Conservation (phyloP, 2,797 vertebrate species). For the Brachyalestes nurse region DNA sequence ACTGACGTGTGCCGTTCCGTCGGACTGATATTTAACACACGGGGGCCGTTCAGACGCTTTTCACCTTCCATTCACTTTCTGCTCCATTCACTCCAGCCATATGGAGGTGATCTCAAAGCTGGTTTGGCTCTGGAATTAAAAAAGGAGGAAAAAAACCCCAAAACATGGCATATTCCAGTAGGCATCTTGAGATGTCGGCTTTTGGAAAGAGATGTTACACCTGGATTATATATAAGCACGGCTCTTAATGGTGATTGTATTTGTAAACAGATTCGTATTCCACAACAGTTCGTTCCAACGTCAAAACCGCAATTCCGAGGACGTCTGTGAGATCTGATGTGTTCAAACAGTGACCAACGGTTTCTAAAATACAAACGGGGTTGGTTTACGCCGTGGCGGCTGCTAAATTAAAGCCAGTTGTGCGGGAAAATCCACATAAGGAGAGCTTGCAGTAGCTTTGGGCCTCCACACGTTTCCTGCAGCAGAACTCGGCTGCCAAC, state of each 20-base stretch:
- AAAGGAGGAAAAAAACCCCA: neutral
- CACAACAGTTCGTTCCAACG: constrained; percentile 11
- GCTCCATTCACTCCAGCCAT: constrained; percentile 12
- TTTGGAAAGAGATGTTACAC: constrained; percentile 19
- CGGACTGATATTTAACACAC: neutral
- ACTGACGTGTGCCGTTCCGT: constrained; percentile 10
- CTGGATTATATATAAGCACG: constrained; percentile 28
- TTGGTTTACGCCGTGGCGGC: constrained; percentile 15
- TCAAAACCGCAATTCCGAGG: constrained; percentile 27
- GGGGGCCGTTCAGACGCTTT: neutral
- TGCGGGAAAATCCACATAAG: constrained; percentile 9
- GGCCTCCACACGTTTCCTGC: neutral
- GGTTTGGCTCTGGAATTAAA: constrained; percentile 13
- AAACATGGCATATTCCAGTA: constrained; percentile 15
- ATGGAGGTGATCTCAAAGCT: constrained; percentile 25
- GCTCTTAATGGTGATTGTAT: constrained; percentile 26
- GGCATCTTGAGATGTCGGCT: constrained; percentile 1
- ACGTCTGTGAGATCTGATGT: constrained; percentile 15
- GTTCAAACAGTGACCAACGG: constrained; percentile 18
- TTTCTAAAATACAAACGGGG: constrained; percentile 26
- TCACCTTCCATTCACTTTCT: constrained; percentile 12
- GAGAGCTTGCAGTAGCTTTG: constrained; percentile 14
- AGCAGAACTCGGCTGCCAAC: constrained; percentile 24
- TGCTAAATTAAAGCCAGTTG: constrained; percentile 37
- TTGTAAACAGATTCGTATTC: constrained; percentile 35